These are phyloP conservation scores for Phrixothrix hirtus DNA, from an alignment of 2,888 invertebrate species.

Conservation along the genomic window DNA sequence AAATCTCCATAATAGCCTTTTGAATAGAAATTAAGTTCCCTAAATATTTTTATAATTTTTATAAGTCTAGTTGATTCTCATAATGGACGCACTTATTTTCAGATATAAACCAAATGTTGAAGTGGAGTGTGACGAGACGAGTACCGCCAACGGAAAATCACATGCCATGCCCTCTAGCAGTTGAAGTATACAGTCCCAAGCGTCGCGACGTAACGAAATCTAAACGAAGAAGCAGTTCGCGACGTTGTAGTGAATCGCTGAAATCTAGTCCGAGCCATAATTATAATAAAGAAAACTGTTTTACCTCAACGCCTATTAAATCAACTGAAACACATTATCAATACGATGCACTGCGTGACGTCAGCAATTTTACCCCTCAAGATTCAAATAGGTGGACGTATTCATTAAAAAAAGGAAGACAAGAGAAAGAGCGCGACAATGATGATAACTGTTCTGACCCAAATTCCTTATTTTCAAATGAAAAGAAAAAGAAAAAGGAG, in stretches of 20 bases:
- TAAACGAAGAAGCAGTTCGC: conserved; percentile 49
- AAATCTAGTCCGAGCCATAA: conserved; percentile 55
- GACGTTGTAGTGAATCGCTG: conserved; percentile 55
- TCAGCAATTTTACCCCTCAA: conserved; percentile 65
- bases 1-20: no score
- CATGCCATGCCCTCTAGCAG: conserved; percentile 33
- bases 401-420: conserved; percentile 35
- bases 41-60: no score
- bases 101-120: conserved; percentile 57
- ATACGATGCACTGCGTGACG: conserved; percentile 61
- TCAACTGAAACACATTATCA: conserved; percentile 44
- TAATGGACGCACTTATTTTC: conserved; percentile 14
- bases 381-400: conserved; percentile 33
- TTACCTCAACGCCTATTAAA: conserved; percentile 64
- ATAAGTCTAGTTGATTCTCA: no score
- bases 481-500: conserved; percentile 46
- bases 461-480: neutral
- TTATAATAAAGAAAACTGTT: conserved; percentile 64
- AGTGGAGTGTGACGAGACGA: conserved; percentile 61
- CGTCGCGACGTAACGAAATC: conserved; percentile 54
- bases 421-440: no score
- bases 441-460: neutral
- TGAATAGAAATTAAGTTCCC: no score
- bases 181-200: conserved; percentile 43
- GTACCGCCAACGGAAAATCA: conserved; percentile 40